phyloP scores from a whole-genome alignment of 2,113 vertebrate species.

The Myrmophylax atrothorax region DNA sequence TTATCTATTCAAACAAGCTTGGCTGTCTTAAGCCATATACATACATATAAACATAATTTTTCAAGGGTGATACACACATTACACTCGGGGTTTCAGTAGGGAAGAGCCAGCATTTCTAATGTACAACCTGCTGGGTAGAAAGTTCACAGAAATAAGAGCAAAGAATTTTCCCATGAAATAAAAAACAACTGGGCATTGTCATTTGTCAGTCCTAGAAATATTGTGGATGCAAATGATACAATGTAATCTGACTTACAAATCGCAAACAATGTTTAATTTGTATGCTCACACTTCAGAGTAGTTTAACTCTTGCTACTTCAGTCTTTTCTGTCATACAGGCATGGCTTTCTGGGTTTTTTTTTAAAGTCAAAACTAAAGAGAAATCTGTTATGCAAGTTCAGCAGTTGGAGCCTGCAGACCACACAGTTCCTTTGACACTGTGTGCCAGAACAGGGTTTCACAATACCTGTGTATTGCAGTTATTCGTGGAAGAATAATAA shows the following conservation, averaged over 20 bases:
- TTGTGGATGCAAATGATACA: background rate
- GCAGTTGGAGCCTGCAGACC: background rate
- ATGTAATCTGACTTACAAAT: constrained; percentile 25
- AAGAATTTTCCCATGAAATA: background rate
- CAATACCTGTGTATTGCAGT: background rate
- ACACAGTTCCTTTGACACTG: background rate
- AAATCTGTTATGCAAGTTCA: background rate
- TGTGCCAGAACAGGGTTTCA: background rate
- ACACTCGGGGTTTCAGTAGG: rapidly evolving
- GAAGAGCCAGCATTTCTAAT: background rate
- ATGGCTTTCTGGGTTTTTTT: background rate
- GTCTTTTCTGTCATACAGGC: background rate
- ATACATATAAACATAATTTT: background rate
- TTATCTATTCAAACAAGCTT: background rate
- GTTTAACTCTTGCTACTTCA: background rate
- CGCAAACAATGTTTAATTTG: background rate
- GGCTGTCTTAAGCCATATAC: background rate
- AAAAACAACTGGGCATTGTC: background rate
- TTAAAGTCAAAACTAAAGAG: background rate
- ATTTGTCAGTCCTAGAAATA: background rate
- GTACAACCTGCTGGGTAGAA: background rate
- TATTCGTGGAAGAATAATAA: background rate
- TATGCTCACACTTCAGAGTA: background rate
- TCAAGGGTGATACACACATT: background rate
- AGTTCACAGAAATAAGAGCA: background rate